Evolutionary conservation across 2,888 invertebrate species (phyloP).

Genomic region (Drosophila meridionalis): DNA sequence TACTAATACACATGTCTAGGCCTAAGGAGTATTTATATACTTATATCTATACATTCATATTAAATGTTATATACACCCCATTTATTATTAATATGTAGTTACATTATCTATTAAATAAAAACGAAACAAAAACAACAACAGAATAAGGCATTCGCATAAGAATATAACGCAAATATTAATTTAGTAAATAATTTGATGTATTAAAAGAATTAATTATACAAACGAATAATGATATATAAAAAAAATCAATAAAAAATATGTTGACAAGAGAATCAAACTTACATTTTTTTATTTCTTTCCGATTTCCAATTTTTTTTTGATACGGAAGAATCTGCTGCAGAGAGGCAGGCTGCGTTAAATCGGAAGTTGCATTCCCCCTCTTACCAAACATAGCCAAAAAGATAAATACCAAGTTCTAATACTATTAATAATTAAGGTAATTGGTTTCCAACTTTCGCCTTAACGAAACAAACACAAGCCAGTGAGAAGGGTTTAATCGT

Average conservation of each 20-base stretch:
- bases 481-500: no score
- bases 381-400: no score
- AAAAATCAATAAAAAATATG: slow-evolving; percentile 25
- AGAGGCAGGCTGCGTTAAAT: no score
- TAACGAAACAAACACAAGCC: no score
- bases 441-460: no score
- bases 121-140: slow-evolving; percentile 4
- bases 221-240: slow-evolving; percentile 43
- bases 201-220: slow-evolving; percentile 34
- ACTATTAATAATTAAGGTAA: no score
- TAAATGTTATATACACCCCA: slow-evolving; percentile 43
- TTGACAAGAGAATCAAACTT: slow-evolving; percentile 31
- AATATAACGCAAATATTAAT: slow-evolving; percentile 20
- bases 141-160: slow-evolving; percentile 22
- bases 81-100: slow-evolving; percentile 35
- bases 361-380: no score
- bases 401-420: no score
- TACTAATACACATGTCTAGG: slow-evolving; percentile 26
- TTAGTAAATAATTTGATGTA: slow-evolving; percentile 45
- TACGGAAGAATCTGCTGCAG: no score
- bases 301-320: no score
- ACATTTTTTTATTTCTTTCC: background rate
- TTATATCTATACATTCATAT: slow-evolving; percentile 40
- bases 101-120: slow-evolving; percentile 27
- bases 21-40: slow-evolving; percentile 36